These are phyloP conservation scores for Cynopterus sphinx DNA, from an alignment of 2,797 vertebrate genomes.

Conservation along the genomic window DNA sequence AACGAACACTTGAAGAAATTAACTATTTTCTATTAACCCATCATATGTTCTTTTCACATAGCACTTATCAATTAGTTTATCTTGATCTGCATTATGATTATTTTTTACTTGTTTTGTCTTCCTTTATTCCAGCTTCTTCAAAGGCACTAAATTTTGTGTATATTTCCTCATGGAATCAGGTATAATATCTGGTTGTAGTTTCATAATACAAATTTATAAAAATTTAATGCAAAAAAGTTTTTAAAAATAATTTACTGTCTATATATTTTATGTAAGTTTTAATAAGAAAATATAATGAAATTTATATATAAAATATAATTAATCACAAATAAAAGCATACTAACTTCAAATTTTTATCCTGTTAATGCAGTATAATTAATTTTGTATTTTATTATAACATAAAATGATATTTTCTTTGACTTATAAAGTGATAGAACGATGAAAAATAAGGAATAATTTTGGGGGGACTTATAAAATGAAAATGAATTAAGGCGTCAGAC, in stretches of 20 bases:
- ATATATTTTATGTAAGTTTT: neutral
- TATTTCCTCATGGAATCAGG: neutral
- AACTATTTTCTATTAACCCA: neutral
- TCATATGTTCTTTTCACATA: neutral
- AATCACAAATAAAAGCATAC: neutral
- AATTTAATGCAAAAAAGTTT: neutral
- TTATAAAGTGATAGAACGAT: slow-evolving; percentile 34
- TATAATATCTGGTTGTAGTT: too few species aligned
- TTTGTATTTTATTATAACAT: slow-evolving; percentile 60
- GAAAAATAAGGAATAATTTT: slow-evolving; percentile 49
- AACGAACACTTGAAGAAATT: neutral
- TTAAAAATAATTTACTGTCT: neutral
- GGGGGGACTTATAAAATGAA: slow-evolving; percentile 63
- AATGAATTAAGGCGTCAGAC: slow-evolving; percentile 66
- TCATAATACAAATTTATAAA: neutral
- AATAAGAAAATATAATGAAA: neutral
- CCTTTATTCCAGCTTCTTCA: neutral
- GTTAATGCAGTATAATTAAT: slow-evolving; percentile 61
- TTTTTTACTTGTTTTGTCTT: neutral
- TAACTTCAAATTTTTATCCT: slow-evolving; percentile 24
- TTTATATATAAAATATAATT: neutral
- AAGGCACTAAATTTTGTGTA: neutral
- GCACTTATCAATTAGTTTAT: neutral
- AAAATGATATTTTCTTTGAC: slow-evolving; percentile 54
- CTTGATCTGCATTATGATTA: neutral